These are phyloP conservation scores for Megathymus violae DNA, from an alignment of 1,140 invertebrate species.

Conservation along the genomic window DNA sequence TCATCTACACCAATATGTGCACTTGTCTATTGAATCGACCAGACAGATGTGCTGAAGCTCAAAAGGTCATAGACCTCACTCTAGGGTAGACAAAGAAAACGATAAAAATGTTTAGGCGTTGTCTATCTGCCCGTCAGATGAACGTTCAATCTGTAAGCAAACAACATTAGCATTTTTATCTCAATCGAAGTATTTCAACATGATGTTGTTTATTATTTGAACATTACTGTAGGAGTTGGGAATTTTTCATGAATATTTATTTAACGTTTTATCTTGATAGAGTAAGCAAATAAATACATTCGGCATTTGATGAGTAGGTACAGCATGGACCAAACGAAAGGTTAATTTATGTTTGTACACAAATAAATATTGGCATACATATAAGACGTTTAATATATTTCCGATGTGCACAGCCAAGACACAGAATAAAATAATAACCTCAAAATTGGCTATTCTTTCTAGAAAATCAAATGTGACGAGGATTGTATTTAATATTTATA, in stretches of 20 bases:
- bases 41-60: slow-evolving; percentile 14
- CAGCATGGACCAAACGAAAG: slow-evolving; percentile 10
- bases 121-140: neutral
- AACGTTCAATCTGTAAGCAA: slow-evolving; percentile 4
- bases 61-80: slow-evolving; percentile 11
- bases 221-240: slow-evolving; percentile 5
- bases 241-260: slow-evolving; percentile 32
- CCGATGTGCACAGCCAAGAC: too few relatives aligned
- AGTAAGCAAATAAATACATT: slow-evolving; percentile 16
- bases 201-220: slow-evolving; percentile 26
- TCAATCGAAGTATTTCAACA: slow-evolving; percentile 9
- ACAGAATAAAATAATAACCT: too few relatives aligned
- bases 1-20: neutral
- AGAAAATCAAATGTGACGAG: too few relatives aligned
- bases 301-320: slow-evolving; percentile 18
- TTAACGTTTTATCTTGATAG: slow-evolving; percentile 35
- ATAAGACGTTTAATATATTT: too few relatives aligned
- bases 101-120: slow-evolving; percentile 13
- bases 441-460: too few relatives aligned
- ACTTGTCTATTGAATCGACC: slow-evolving; percentile 22
- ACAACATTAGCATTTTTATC: slow-evolving; percentile 27
- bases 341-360: neutral
- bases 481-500: too few relatives aligned
- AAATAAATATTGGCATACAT: too few relatives aligned
- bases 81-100: slow-evolving; percentile 20